Evolutionary conservation across 2,113 vertebrate species (phyloP), one percentile per base, ranked within the genome.

Genomic region (Nansenia antarctica): DNA sequence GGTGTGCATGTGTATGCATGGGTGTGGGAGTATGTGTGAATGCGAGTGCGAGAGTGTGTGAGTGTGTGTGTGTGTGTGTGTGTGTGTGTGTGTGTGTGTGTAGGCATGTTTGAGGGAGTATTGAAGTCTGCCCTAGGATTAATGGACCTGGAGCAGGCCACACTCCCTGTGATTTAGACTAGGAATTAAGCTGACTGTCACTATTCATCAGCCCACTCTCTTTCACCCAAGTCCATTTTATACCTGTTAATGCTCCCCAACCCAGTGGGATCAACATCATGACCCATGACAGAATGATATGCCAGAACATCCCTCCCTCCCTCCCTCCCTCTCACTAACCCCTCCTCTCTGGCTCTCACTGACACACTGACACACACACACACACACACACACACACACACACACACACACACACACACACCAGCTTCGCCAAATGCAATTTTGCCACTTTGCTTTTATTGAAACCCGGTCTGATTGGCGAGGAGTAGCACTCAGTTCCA

Each of bases 101-200:
- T 42, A 35, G 20, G 52, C 34, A 35, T 37, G 15, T 71, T 74
- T 47, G 68, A 64, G 27, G 42, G 53, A 47, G 76, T 34, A 69
- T 58, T 37, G 29, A 22, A 53, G 62, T 26, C 3, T 70, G 34
- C 20, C 34, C 3, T 35, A 30, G 65, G 69, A 89, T 81, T 85
- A 88, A 87, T 82, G 49, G 73, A 81, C 58, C 71, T 5, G n/a
- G n/a, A n/a, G 69, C 66, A 32, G 67, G 64, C 77, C 53, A 83
- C 79, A 83, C 75, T 69, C 61, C 35, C 66, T 68, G 67, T 34
- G 74, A 74, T 84, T 74, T 39, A 52, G 49, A 61, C 34, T 18
- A 74, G 42, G 39, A 85, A 91, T 89, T 80, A 85, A 85, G 74
- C 60, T 74, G 69, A 72, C 77, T 78, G 82, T 87, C 85, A 85